Conservation (phyloP, 2,888 invertebrate genomes). For the Trichacis sp. region DNA sequence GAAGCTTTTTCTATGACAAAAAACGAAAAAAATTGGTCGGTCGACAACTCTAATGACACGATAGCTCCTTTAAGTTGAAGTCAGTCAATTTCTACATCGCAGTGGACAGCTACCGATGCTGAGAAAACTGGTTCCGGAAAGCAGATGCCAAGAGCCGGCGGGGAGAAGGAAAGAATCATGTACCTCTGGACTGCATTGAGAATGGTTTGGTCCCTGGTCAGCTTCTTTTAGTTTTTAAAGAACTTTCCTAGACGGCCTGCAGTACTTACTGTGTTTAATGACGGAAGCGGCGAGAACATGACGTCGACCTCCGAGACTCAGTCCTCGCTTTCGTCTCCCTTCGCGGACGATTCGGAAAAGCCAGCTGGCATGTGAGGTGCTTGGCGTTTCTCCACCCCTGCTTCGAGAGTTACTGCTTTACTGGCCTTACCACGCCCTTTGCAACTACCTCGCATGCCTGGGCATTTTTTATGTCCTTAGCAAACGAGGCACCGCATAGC, state of each 20-base stretch:
- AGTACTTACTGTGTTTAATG: background rate
- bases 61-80: slow-evolving; percentile 4
- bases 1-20: slow-evolving; percentile 12
- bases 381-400: too few species aligned
- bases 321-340: background rate
- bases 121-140: background rate
- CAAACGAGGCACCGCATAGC: too few species aligned
- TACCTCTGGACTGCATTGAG: background rate
- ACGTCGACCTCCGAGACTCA: background rate
- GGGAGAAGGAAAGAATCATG: background rate
- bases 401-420: too few species aligned
- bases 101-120: background rate
- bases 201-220: background rate
- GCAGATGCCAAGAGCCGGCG: background rate
- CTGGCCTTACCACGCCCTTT: too few species aligned
- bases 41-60: background rate
- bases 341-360: background rate
- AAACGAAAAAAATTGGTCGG: slow-evolving; percentile 17
- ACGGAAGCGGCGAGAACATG: background rate
- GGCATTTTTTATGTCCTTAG: too few species aligned
- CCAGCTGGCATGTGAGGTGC: background rate
- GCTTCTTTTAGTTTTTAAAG: background rate
- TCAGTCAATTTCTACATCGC: background rate
- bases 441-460: too few species aligned
- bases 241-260: background rate